A percentile compares a stretch with the other conserved stretches of the same genome.
Conservation (phyloP, 1,140 invertebrate genomes). For the Tetraneura akinire region DNA sequence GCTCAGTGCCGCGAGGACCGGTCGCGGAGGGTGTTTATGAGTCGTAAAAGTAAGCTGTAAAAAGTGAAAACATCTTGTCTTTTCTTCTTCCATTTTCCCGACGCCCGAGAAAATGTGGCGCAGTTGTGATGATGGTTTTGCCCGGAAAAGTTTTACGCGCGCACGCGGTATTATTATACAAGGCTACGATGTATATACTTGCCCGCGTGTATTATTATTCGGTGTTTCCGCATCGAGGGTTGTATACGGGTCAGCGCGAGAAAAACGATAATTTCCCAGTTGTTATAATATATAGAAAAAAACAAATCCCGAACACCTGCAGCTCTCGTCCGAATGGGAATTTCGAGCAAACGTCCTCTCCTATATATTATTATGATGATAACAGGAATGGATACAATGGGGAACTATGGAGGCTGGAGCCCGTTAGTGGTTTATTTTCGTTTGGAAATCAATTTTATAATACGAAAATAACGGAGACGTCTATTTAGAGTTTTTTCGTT, state of each 20-base stretch:
- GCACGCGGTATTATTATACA: too few relatives aligned
- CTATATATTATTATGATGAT: too few relatives aligned
- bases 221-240: background rate
- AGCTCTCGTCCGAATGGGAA: background rate
- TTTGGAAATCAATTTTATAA: too few relatives aligned
- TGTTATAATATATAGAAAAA: background rate
- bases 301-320: background rate
- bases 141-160: slow-evolving; percentile 15
- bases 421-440: too few relatives aligned
- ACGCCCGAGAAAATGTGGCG: background rate
- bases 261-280: slow-evolving; percentile 1
- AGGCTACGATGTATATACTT: background rate
- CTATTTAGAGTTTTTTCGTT: too few relatives aligned
- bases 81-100: background rate
- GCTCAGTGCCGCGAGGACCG: background rate
- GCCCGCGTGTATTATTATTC: too few relatives aligned
- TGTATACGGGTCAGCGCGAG: background rate
- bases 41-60: slow-evolving; percentile 48
- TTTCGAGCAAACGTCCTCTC: background rate
- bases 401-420: too few relatives aligned
- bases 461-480: too few relatives aligned
- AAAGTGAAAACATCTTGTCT: slow-evolving; percentile 43
- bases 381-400: too few relatives aligned
- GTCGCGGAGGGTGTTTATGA: slow-evolving; percentile 34
- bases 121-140: slow-evolving; percentile 8